Evolutionary conservation across 2,113 vertebrate genomes (phyloP).

Genomic region (Hippoglossus stenolepis): DNA sequence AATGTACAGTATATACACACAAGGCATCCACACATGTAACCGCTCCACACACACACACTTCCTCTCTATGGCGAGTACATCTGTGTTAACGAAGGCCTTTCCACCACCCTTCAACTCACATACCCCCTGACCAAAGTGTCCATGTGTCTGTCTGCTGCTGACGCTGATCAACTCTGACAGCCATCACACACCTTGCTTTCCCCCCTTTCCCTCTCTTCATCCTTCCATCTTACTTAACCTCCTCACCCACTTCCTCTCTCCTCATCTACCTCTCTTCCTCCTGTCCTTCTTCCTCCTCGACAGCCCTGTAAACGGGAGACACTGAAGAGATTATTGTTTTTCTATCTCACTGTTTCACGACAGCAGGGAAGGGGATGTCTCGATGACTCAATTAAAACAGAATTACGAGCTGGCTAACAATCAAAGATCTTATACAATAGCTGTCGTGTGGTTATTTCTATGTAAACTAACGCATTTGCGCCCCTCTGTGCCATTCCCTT

Average conservation of each 20-base stretch:
- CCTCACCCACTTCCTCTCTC: constrained; percentile 44
- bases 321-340: constrained; percentile 54
- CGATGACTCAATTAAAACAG: constrained; percentile 56
- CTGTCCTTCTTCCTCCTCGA: constrained; percentile 40
- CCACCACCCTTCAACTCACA: constrained; percentile 19
- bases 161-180: too few species aligned
- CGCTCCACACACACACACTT: not conserved
- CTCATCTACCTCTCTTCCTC: constrained; percentile 47
- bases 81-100: constrained; percentile 46
- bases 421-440: constrained; percentile 37
- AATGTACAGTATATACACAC: constrained; percentile 39
- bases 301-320: constrained; percentile 41
- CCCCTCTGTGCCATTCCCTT: constrained; percentile 4
- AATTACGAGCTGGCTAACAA: constrained; percentile 36
- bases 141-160: too few species aligned
- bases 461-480: constrained; percentile 32
- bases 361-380: constrained; percentile 37
- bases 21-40: constrained; percentile 16
- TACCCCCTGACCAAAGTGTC: too few species aligned
- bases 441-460: constrained; percentile 41
- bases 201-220: constrained; percentile 45
- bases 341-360: constrained; percentile 28
- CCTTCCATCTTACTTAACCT: constrained; percentile 64
- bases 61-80: not conserved
- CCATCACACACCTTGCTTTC: constrained; percentile 11